Percentiles rank a stretch among this genome's conserved stretches.
Evolutionary conservation across 2,888 invertebrate genomes (phyloP).

Genomic region (Sarcophaga caerulescens): DNA sequence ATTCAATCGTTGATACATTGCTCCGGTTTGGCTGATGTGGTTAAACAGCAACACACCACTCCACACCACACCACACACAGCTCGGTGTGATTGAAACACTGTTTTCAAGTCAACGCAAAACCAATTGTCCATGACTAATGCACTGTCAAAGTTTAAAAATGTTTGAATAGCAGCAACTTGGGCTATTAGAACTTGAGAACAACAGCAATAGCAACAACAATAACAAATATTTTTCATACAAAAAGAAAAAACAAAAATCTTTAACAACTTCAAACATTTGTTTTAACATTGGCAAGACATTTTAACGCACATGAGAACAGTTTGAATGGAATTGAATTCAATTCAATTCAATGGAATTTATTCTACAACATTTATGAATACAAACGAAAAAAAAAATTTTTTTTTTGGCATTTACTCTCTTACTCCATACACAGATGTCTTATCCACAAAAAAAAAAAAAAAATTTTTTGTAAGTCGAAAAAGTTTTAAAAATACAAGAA

Average conservation of each 20-base stretch:
- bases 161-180: conserved; percentile 28
- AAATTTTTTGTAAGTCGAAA: background rate
- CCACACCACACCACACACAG: background rate
- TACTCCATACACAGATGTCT: no score
- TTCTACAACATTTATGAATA: no score
- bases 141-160: conserved; percentile 46
- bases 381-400: no score
- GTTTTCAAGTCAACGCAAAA: conserved; percentile 25
- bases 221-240: background rate
- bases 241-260: conserved; percentile 19
- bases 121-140: conserved; percentile 67
- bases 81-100: background rate
- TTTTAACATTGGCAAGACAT: conserved; percentile 18
- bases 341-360: no score
- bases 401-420: no score
- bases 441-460: no score
- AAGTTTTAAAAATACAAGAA: background rate
- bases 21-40: conserved; percentile 20
- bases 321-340: background rate
- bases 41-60: background rate
- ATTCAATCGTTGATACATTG: background rate
- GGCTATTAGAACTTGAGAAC: conserved; percentile 19
- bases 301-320: background rate
- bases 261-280: conserved; percentile 36
- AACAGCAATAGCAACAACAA: background rate